Base-by-base conservation (phyloP, 1,140 invertebrate genomes). In the Stegodyphus dumicola region DNA sequence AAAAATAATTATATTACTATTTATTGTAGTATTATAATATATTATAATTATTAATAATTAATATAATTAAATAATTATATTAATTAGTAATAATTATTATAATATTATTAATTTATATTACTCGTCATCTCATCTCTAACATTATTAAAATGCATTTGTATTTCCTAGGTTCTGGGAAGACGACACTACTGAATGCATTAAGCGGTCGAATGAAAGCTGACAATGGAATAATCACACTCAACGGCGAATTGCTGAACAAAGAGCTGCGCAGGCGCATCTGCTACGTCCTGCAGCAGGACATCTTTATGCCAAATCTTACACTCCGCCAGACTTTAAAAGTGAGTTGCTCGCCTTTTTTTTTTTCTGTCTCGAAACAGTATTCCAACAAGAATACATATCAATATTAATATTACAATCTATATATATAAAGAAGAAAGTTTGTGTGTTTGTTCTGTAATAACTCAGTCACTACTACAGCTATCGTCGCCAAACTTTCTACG, bases 221-320 rank as follows among this genome's bases (percentile, higher is more conserved):
- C 87, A 92, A 92, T 74, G 95, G 95, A 56, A 92, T 92, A 87
- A 94, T 96, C 88, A 93, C 93, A 88, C 90, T 96, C 17, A 95
- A 95, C 90, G 93, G 94, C 10, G 93, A 94, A 83, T 91, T 92
- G 13, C 90, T 96, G 48, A 94, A 93, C 86, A 96, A 96, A 89
- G 90, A 94, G 88, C 94, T 94, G 92, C 93, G 94, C 79, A 90
- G 95, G 79, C 93, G 93, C 88, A 95, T 96, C 83, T 95, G 95
- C 87, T 96, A 96, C 90, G 95, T 96, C 18, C 92, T 96, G 65
- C 95, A 96, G 89, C 94, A 96, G 89, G 95, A 96, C 89, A 93
- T 95, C 83, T 96, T 96, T 91, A 95, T 96, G 89, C 93, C 95
- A 7, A 94, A 95, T 89, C 92, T 96, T 85, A 96, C 95, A 2